phyloP scores from a whole-genome alignment of 53 echinoderm and acorn worm species.

The Astropecten irregularis region DNA sequence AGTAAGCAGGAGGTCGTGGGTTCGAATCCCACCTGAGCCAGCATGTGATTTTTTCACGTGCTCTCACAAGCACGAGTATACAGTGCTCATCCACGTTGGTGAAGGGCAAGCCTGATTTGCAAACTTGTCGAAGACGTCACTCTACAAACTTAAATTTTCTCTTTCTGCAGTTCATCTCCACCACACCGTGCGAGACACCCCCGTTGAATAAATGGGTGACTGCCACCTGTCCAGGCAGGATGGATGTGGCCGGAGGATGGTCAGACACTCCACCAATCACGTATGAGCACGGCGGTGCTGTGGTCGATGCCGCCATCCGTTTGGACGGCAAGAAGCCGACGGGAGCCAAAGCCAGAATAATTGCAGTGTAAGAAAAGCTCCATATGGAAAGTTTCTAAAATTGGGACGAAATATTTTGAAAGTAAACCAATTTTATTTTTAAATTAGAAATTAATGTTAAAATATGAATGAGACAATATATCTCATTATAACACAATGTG shows the following conservation, averaged over 20 bases:
- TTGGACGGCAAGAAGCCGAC: conserved; percentile 90
- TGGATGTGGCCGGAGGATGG: conserved; percentile 96
- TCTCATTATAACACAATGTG: too few relatives aligned
- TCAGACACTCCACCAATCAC: conserved; percentile 98
- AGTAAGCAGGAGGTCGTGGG: too few relatives aligned
- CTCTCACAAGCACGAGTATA: too few relatives aligned
- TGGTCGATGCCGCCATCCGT: conserved; percentile 84
- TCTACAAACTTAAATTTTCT: too few relatives aligned
- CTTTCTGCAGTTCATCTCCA: conserved; percentile 72
- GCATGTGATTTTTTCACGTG: too few relatives aligned
- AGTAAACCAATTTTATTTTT: too few relatives aligned
- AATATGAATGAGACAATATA: not conserved
- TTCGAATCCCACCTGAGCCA: too few relatives aligned
- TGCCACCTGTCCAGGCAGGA: conserved; percentile 86
- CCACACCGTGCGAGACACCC: conserved; percentile 68
- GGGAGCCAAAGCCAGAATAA: conserved; percentile 87
- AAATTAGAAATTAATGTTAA: not conserved
- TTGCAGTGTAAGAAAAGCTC: conserved; percentile 81
- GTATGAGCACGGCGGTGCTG: conserved; percentile 97
- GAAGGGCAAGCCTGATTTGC: too few relatives aligned
- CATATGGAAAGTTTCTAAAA: not conserved
- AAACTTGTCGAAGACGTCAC: too few relatives aligned
- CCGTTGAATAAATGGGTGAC: conserved; percentile 87
- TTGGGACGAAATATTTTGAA: not conserved
- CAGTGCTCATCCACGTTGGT: too few relatives aligned